Percentiles rank a stretch among this genome's conserved stretches.
Conservation (phyloP, 2,797 vertebrate genomes). For the Esox lucius region DNA sequence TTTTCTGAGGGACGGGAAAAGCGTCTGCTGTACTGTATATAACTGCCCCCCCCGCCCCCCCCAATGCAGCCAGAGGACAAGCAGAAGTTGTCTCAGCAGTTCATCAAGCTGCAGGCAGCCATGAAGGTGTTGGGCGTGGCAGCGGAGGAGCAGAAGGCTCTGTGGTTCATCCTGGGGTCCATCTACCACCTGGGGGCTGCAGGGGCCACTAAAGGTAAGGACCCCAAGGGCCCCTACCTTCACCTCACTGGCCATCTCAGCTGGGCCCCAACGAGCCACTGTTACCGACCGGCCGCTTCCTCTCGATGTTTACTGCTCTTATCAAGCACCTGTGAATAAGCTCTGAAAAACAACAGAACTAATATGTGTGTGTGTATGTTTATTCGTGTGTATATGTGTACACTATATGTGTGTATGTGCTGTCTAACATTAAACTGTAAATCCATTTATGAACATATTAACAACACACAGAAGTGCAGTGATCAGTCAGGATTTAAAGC, state of each 20-base stretch:
- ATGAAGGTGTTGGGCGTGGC: constrained; percentile 95
- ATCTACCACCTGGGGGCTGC: constrained; percentile 94
- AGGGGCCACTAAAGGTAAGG: constrained; percentile 93
- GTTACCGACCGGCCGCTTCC: neutral
- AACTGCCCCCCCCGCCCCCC: neutral
- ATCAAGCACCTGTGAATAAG: neutral
- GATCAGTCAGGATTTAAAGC: neutral
- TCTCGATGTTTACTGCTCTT: neutral
- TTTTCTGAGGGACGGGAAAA: neutral
- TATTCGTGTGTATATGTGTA: too few relatives aligned
- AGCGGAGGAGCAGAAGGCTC: constrained; percentile 88
- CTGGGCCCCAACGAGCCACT: neutral
- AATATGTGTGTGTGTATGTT: neutral
- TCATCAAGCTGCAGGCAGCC: constrained; percentile 92
- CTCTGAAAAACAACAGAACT: neutral
- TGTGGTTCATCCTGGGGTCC: constrained; percentile 92
- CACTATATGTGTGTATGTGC: neutral
- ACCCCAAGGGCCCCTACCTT: neutral
- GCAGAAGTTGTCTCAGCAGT: constrained; percentile 91
- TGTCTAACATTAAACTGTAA: neutral
- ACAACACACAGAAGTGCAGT: neutral
- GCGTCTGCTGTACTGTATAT: too few relatives aligned
- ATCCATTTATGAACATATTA: neutral
- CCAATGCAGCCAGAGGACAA: constrained; percentile 87
- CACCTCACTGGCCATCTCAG: constrained; percentile 1